Base-by-base conservation (phyloP, 2,113 vertebrate species). In the Xenopus borealis region DNA sequence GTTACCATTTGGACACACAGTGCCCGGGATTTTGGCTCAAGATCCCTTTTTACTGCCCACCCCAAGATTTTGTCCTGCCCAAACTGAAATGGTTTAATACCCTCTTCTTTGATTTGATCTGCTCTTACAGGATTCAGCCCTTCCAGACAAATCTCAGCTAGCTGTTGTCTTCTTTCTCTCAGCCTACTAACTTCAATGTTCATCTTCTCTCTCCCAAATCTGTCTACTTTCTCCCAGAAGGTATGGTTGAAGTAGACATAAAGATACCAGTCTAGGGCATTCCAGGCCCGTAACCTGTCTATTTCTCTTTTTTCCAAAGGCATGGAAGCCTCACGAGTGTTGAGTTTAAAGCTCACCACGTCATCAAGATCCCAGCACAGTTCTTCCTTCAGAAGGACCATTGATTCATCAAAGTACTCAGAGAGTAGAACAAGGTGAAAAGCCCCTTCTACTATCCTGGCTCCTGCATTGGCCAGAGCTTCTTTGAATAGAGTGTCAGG, bases 321-420 rank as follows among this genome's bases (percentile, higher is more conserved):
- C 17, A 85, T 79, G 16, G 83, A 84, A 16, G 72, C 67, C 79
- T 75, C 92, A 85, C 89, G 92, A 61, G 78, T 87, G 0, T 98
- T 97, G 47, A 96, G 90, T 82, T 86, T 91, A 70, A 98, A 96
- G 0, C 92, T 90, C 7, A 92, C 93, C 0, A 97, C 88, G 0
- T 95, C 91, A 0, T 95, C 93, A n/a, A 94, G 85, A 0, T 90
- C 87, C 96, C 95, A 96, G 81, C 96, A 96, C 67, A 98, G 86
- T 5, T 93, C 94, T 0, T 94, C 91, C 14, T 93, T 89, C 46
- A 97, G 86, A 50, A 98, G 86, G 61, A 98, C 91, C 92, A 98
- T 87, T 1, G 96, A 98, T 81, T 98, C 91, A 8, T 97, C 95
- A 27, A 97, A 96, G 83, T 94, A 90, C 66, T 98, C 95, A 0